Evolutionary conservation across 2,113 vertebrate species (phyloP).

Genomic region (Phycodurus eques): DNA sequence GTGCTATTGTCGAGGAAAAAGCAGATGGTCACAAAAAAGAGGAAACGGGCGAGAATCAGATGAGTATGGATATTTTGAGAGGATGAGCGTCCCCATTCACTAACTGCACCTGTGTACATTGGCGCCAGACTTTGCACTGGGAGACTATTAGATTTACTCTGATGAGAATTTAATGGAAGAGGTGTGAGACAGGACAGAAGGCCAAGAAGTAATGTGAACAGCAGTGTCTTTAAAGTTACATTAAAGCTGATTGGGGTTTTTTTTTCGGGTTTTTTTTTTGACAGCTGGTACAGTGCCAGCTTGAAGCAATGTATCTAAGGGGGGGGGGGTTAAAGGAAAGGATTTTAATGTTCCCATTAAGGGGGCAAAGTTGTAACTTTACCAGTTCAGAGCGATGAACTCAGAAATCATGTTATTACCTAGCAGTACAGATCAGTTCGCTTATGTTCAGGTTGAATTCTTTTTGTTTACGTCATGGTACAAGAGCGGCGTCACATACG

Average conservation of each 20-base stretch:
- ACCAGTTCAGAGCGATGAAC: conserved; percentile 44
- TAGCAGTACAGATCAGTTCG: not conserved
- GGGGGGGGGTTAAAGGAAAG: conserved; percentile 27
- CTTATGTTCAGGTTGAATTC: not conserved
- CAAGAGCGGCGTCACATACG: not conserved
- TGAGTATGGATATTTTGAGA: not conserved
- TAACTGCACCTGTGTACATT: too few relatives aligned
- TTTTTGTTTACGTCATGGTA: not conserved
- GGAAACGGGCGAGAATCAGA: not conserved
- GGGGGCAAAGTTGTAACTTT: conserved; percentile 30
- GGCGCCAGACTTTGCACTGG: not conserved
- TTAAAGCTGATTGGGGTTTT: conserved; percentile 29
- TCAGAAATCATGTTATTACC: conserved; percentile 1
- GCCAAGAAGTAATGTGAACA: conserved; percentile 4
- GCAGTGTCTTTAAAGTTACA: conserved; percentile 16
- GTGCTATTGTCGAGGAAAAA: too few relatives aligned
- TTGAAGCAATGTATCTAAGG: conserved; percentile 17
- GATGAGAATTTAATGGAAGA: conserved; percentile 20
- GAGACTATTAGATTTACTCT: not conserved
- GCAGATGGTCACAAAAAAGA: too few relatives aligned
- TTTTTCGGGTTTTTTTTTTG: conserved; percentile 12
- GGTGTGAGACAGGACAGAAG: not conserved
- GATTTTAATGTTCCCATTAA: conserved; percentile 35
- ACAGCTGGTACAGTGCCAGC: conserved; percentile 13
- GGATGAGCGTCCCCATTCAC: too few relatives aligned